Evolutionary conservation across 1,140 invertebrate species (phyloP), one percentile per base, ranked within the genome.

Genomic region (Drosophila bocki): DNA sequence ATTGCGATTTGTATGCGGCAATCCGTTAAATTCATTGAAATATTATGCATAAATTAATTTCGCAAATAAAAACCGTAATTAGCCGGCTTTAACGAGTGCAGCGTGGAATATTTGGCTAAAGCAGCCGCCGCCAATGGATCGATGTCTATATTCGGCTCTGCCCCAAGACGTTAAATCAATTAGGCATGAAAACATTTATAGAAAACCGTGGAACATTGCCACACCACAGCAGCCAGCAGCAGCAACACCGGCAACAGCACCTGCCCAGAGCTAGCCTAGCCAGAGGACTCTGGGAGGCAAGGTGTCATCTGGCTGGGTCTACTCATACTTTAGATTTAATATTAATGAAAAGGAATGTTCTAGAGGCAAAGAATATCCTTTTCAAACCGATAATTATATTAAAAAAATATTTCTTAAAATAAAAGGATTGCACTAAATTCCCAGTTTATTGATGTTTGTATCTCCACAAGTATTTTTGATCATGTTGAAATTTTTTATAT

Each of bases 41-140:
- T 82, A 87, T 86, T 86, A 87, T 86, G 80, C 83, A 87, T 75
- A 87, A 83, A 86, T 86, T 79, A 63, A 87, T 82, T 87, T 82
- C 58, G 53, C 42, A 76, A 83, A 57, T 54, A 76, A 82, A 71
- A 75, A 75, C 58, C 64, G 58, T 82, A 78, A 82, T 80, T 80
- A 81, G 70, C 56, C 32, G 68, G 47, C 62, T 63, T 61, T 54
- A 54, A 80, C 68, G 47, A 75, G 78, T 81, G 41, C 74, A 45
- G 29, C 79, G 50, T 80, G 54, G 63, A 78, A 78, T 57, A 78
- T 44, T 39, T 67, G 68, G 67, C 37, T 11, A 51, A 35, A 11
- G 65, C 54, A 13, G 65, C 62, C 22, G 65, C 60, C 33, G 35
- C 37, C 44, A 62, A 61, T 60, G 61, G 44, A 72, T 72, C 70